Conservation (phyloP, 2,113 vertebrate genomes). For the Rhinoptilus africanus region DNA sequence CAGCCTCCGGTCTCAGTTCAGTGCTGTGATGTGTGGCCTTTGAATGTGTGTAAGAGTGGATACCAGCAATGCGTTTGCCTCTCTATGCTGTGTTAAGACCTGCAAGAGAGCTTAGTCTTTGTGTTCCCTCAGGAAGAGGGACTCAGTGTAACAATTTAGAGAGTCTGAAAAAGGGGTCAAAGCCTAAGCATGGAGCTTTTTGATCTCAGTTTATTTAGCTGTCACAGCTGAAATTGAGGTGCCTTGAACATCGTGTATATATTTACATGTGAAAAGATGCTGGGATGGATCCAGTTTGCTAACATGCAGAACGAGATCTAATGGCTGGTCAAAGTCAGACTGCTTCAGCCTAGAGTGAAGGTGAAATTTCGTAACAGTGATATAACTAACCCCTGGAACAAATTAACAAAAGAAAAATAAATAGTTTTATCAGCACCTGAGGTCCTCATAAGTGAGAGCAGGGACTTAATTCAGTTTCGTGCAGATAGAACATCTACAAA, state of each 20-base stretch:
- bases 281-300: not conserved
- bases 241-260: not conserved
- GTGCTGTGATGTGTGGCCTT: not conserved
- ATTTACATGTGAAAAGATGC: not conserved
- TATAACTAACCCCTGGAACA: not conserved
- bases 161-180: not conserved
- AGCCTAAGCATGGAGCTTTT: not conserved
- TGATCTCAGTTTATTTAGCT: not conserved
- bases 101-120: not conserved
- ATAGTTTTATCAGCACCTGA: not conserved
- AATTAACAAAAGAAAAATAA: not conserved
- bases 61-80: not conserved
- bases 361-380: not conserved
- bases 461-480: not conserved
- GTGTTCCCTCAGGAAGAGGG: not conserved
- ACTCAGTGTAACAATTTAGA: not conserved
- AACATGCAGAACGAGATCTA: not conserved
- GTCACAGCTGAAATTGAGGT: not conserved
- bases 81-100: not conserved
- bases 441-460: not conserved
- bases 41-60: fast-evolving
- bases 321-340: not conserved
- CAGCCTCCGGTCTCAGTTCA: not conserved
- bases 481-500: not conserved
- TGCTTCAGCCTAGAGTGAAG: not conserved